These are phyloP conservation scores for Acronicta alni DNA, from an alignment of 2,888 invertebrate species.

Conservation along the genomic window DNA sequence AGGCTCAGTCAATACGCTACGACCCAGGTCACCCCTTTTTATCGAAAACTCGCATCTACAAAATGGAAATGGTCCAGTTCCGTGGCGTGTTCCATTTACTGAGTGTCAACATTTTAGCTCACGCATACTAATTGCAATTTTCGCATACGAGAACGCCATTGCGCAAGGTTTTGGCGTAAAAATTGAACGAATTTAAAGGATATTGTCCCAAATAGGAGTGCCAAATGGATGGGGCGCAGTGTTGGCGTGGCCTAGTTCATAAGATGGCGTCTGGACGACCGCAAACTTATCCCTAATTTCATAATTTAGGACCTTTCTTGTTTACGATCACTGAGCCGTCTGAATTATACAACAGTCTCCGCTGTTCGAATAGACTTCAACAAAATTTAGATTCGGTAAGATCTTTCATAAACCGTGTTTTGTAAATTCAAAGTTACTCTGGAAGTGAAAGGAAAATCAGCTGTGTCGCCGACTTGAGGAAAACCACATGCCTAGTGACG, in stretches of 20 bases:
- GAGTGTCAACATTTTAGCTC: constrained; percentile 32
- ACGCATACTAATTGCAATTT: constrained; percentile 41
- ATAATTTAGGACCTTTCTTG: constrained; percentile 41
- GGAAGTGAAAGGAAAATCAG: constrained; percentile 34
- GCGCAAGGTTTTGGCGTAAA: constrained; percentile 23
- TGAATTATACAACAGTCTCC: constrained; percentile 42
- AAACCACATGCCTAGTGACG: constrained; percentile 37
- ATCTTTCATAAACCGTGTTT: constrained; percentile 25
- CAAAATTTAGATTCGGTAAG: constrained; percentile 8
- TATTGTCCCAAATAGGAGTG: constrained; percentile 33
- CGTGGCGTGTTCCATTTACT: constrained; percentile 34
- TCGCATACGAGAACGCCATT: constrained; percentile 24
- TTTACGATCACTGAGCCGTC: constrained; percentile 48
- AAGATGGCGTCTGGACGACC: constrained; percentile 51
- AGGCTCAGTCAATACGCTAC: constrained; percentile 13
- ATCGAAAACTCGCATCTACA: constrained; percentile 31
- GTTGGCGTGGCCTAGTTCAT: constrained; percentile 41
- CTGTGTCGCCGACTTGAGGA: constrained; percentile 32
- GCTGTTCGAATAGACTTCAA: constrained; percentile 20
- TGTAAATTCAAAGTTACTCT: constrained; percentile 15
- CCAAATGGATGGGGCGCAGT: constrained; percentile 36
- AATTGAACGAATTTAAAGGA: constrained; percentile 39
- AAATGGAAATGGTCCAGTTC: constrained; percentile 22
- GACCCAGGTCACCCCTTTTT: constrained; percentile 30
- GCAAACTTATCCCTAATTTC: constrained; percentile 48